Base-by-base conservation (phyloP, 2,888 invertebrate species). In the Megastigmus dorsalis region DNA sequence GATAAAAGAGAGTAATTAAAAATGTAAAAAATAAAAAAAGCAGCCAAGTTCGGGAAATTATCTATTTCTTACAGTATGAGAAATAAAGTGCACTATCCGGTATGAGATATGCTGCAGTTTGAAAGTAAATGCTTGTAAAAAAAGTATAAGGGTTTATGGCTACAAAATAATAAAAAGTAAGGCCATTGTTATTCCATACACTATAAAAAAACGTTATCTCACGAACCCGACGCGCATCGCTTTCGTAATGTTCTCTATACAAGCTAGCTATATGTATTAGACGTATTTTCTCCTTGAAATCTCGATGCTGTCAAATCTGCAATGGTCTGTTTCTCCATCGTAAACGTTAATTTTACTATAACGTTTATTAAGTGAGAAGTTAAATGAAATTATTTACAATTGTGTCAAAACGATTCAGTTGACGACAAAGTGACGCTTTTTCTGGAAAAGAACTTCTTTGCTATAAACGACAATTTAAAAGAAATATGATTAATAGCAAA, bases 51-150 rank as follows among this genome's bases (percentile, higher is more conserved):
- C 13, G 48, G n/a, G 48, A 48, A 48, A 48, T 48, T 48, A 48
- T 48, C 48, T 48, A 48, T 48, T 48, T 48, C 48, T 48, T 48
- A 48, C 26, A 48, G 48, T 48, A 48, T 48, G 48, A 48, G 48
- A 48, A 48, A 48, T 48, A 48, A 48, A 48, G 23, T 7, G 23
- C 9, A 48, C 23, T 23, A 48, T 48, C 48, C 23, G 48, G 48
- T 48, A 48, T 48, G 23, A 48, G 23, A 48, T 48, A 23, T 23
- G 23, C 48, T 9, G 48, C 48, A 48, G 23, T 48, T 48, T 48
- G 9, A 48, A 45, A 48, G 23, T 48, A 48, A 48, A 48, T 20
- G 48, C 48, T 48, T 48, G 48, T 48, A 48, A 48, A 48, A 48
- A 48, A 48, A n/a, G 48, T 48, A 48, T 48, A 48, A 48, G 23